phyloP scores from a whole-genome alignment of 1,140 invertebrate species.

The Zophobas morio region DNA sequence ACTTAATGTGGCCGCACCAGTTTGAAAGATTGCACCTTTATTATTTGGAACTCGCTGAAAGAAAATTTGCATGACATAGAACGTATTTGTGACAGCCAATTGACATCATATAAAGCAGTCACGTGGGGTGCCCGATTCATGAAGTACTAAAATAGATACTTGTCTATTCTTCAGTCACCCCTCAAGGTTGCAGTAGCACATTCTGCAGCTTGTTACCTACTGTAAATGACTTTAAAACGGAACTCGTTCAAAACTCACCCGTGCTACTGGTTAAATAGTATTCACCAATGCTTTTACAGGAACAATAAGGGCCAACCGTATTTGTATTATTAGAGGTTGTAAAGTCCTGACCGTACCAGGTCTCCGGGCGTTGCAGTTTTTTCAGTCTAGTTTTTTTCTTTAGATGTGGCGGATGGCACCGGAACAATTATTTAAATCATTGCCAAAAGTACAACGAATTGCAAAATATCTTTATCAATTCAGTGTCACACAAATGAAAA shows the following conservation, averaged over 20 bases:
- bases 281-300: constrained; percentile 19
- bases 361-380: constrained; percentile 11
- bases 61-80: constrained; percentile 64
- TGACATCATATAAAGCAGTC: constrained; percentile 64
- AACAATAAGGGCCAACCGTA: constrained; percentile 25
- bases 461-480: neutral
- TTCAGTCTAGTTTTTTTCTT: constrained; percentile 10
- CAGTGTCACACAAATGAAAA: constrained; percentile 4
- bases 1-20: constrained; percentile 32
- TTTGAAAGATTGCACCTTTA: constrained; percentile 19
- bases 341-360: constrained; percentile 16
- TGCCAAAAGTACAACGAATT: neutral
- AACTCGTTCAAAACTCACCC: constrained; percentile 26
- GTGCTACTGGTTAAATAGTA: constrained; percentile 30
- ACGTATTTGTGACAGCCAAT: constrained; percentile 66
- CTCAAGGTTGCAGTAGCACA: constrained; percentile 46
- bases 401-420: constrained; percentile 14
- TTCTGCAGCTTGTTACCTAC: constrained; percentile 34
- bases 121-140: constrained; percentile 63
- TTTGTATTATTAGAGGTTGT: constrained; percentile 13
- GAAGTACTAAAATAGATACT: constrained; percentile 64
- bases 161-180: constrained; percentile 55
- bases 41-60: constrained; percentile 56
- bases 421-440: constrained; percentile 1
- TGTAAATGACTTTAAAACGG: constrained; percentile 32